Evolutionary conservation across 2,797 vertebrate species (phyloP).

Genomic region (Enteromius unitaeniatus): DNA sequence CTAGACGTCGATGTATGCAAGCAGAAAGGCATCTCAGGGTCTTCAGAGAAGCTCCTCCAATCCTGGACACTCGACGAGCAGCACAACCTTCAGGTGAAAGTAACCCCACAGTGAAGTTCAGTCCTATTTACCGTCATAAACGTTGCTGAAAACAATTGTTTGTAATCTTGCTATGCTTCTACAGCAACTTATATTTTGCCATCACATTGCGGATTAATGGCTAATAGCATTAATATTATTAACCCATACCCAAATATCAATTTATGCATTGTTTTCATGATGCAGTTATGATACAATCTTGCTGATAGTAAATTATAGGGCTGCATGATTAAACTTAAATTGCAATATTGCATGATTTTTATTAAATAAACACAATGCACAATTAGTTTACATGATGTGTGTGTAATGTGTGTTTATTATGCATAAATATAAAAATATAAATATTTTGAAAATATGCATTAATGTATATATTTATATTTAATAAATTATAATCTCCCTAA

Average conservation of each 20-base stretch:
- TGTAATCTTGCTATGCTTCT: background rate
- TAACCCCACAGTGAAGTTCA: background rate
- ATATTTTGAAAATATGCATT: no score
- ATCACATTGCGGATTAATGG: background rate
- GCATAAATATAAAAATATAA: no score
- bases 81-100: constrained; percentile 89
- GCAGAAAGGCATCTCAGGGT: constrained; percentile 89
- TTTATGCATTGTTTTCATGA: background rate
- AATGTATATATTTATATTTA: no score
- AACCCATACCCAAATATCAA: background rate
- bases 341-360: background rate
- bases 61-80: constrained; percentile 89
- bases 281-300: background rate
- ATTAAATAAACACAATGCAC: background rate
- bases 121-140: background rate
- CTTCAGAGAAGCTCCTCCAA: constrained; percentile 87
- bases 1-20: constrained; percentile 88
- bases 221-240: background rate
- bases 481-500: background rate
- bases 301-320: background rate
- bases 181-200: background rate
- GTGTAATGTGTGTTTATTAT: no score
- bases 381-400: no score
- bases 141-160: background rate
- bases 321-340: background rate